Conservation (phyloP, 2,113 vertebrate genomes). For the Bolborhynchus lineola region DNA sequence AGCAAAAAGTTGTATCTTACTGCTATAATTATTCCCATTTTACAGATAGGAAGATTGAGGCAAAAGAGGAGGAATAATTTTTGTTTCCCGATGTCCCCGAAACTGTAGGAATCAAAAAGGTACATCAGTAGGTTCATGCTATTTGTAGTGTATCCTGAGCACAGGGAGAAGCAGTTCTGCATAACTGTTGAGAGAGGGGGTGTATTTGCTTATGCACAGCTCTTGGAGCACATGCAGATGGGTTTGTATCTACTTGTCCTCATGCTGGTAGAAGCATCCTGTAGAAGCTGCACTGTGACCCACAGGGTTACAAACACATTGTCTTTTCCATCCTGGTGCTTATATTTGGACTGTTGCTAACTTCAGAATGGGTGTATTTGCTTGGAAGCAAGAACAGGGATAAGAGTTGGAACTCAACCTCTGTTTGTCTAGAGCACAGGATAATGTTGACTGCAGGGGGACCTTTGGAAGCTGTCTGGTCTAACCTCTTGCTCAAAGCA, state of each 20-base stretch:
- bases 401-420: not conserved
- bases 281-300: not conserved
- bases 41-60: not conserved
- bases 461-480: not conserved
- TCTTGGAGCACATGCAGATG: not conserved
- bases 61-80: not conserved
- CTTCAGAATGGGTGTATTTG: not conserved
- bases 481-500: not conserved
- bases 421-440: not conserved
- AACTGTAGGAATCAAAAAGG: not conserved
- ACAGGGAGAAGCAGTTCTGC: not conserved
- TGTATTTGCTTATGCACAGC: not conserved
- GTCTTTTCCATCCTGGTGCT: not conserved
- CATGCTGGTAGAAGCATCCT: not conserved
- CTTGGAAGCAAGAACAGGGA: not conserved
- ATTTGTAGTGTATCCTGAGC: not conserved
- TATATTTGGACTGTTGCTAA: not conserved
- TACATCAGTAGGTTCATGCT: not conserved
- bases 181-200: not conserved
- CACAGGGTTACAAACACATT: not conserved
- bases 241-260: not conserved
- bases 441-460: not conserved
- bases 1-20: not conserved
- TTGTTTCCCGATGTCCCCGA: not conserved
- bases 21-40: not conserved